Evolutionary conservation across 2,797 vertebrate species (phyloP), one percentile per base, ranked within the genome.

Genomic region (Falco novaeseelandiae): DNA sequence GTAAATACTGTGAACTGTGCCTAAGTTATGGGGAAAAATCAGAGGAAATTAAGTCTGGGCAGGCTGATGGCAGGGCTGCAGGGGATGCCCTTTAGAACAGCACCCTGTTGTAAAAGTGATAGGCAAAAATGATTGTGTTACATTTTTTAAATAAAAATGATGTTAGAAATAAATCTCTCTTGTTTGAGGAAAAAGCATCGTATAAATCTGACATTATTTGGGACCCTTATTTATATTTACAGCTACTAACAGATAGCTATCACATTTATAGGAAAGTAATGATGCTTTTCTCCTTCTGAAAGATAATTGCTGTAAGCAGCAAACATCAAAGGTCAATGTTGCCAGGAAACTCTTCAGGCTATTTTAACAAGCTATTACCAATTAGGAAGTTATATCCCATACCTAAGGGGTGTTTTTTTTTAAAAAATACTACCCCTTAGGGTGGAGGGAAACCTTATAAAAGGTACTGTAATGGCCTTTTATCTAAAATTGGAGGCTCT

Each of bases 271-370:
- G 34, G 20, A 79, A 87, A 92, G 29, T 71, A 90, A 79, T 69
- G 46, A 67, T 58, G 23, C 32, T 89, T 89, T 95, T 85, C 52
- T 89, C n/a, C 71, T 87, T 93, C 71, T 87, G 52, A 82, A 91
- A 74, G 29, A n/a, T 87, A 89, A 89, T 78, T 91, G 42, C 52
- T 87, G 30, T 71, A 77, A 89, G 65, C 32, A 90, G 51, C 30
- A 79, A 74, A 34, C 49, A 80, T 83, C 54, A 93, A 87, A 87
- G 86, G 93, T 95, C 80, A 72, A 22, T 38, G 29, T 57, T 93
- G 36, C 29, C 74, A 67, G 72, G 72, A 83, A 63, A 51, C 13
- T 73, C 66, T 90, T 62, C 3, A 63, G 52, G 29, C 49, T 71
- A 34, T 85, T 61, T 0, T 0, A 26, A 79, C 20, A 76, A 86